Conservation (phyloP, 2,113 vertebrate species). For the Amphilophus citrinellus region DNA sequence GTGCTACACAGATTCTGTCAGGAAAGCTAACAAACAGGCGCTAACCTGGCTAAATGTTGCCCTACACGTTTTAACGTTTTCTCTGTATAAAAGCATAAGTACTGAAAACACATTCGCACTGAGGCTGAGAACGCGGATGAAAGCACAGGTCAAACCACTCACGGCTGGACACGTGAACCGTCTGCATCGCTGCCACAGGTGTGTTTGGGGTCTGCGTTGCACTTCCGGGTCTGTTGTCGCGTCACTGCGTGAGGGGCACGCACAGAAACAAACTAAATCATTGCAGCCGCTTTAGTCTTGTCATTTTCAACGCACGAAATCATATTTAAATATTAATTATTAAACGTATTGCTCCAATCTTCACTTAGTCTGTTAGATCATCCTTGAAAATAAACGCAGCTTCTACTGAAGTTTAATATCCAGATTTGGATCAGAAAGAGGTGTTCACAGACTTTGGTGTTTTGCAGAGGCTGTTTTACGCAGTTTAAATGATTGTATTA, state of each 20-base stretch:
- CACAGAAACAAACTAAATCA: not conserved
- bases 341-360: not conserved
- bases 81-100: not conserved
- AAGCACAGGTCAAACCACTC: constrained; percentile 57
- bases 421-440: too few relatives aligned
- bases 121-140: not conserved
- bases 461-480: too few relatives aligned
- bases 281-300: not conserved
- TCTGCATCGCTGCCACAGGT: constrained; percentile 58
- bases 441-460: too few relatives aligned
- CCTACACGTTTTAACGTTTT: not conserved
- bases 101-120: not conserved
- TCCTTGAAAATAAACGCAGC: too few relatives aligned
- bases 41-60: not conserved
- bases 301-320: not conserved
- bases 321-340: not conserved
- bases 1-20: not conserved
- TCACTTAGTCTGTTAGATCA: accelerated
- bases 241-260: not conserved
- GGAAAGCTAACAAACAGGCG: not conserved
- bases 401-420: too few relatives aligned
- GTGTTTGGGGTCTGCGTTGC: constrained; percentile 49
- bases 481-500: too few relatives aligned
- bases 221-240: constrained; percentile 47
- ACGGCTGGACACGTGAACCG: constrained; percentile 95